Evolutionary conservation across 2,113 vertebrate genomes (phyloP).

Genomic region (Martes martes): DNA sequence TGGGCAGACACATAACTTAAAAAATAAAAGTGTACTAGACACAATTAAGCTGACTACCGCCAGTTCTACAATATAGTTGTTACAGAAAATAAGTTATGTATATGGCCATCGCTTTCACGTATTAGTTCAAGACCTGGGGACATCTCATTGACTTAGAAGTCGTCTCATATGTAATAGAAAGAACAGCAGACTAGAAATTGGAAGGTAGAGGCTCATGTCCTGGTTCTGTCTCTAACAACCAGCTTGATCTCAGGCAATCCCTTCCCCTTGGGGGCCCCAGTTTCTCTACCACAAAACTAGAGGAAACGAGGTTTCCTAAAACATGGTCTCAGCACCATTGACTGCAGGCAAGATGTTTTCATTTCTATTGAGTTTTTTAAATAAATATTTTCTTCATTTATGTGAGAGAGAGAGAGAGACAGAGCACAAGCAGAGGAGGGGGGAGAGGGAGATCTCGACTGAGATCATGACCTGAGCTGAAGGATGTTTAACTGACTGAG

Average conservation of each 20-base stretch:
- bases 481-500: no score
- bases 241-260: not conserved
- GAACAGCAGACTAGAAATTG: not conserved
- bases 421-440: no score
- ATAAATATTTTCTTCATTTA: no score
- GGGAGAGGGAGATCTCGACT: no score
- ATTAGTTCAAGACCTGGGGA: not conserved
- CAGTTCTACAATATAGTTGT: not conserved
- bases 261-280: not conserved
- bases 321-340: not conserved
- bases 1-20: not conserved
- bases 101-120: not conserved
- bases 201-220: not conserved
- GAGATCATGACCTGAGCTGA: no score
- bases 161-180: not conserved
- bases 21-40: not conserved
- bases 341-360: not conserved
- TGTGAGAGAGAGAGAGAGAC: no score
- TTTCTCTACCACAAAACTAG: not conserved
- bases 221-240: not conserved
- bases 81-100: not conserved
- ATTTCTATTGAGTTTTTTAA: constrained; percentile 18
- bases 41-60: not conserved
- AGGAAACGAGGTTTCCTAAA: not conserved
- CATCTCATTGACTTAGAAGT: not conserved